Evolutionary conservation across 2,888 invertebrate species (phyloP), one percentile per base, ranked within the genome.

Genomic region (Drosophila picticornis): DNA sequence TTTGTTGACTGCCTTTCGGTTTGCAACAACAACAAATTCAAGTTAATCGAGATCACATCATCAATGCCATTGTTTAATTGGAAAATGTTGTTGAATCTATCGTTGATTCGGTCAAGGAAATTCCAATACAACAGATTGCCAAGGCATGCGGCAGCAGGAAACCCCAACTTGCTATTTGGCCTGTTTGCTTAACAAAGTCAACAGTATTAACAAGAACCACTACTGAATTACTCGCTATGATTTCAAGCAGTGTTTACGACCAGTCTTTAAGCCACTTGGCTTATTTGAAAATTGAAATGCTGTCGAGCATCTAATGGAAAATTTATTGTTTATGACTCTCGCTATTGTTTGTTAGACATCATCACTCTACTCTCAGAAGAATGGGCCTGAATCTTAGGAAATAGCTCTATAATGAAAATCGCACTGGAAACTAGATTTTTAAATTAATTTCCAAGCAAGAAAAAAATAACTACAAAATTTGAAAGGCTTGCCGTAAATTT

Each of bases 31-130:
- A 27, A 22, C 31, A 29, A 57, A 57, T 60, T 68, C 80, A 38
- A 80, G 67, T 80, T 86, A 83, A 83, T 86, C 69, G 68, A 71
- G 73, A 68, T 56, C 57, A 60, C 72, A 66, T 72, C 74, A 55
- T 25, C 46, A 38, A 71, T 69, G 53, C 50, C 68, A 85, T 87
- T 89, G 80, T 87, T 77, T 79, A 84, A 84, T 84, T 89, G 82
- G 70, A 81, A 84, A 84, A 72, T 81, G 64, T 61, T 52, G 36
- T 62, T 69, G 51, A 65, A 58, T 60, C 55, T 65, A 69, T 52
- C 34, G 55, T 46, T 64, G 66, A 74, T 43, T 60, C 53, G 58
- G 66, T 59, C 56, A 56, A 53, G 66, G 75, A 72, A 75, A 71
- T 62, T 36, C 34, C 55, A 67, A 67, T 50, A 40, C 65, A 43